Base-by-base conservation (phyloP, 2,113 vertebrate genomes). In the Tragelaphus strepsiceros region DNA sequence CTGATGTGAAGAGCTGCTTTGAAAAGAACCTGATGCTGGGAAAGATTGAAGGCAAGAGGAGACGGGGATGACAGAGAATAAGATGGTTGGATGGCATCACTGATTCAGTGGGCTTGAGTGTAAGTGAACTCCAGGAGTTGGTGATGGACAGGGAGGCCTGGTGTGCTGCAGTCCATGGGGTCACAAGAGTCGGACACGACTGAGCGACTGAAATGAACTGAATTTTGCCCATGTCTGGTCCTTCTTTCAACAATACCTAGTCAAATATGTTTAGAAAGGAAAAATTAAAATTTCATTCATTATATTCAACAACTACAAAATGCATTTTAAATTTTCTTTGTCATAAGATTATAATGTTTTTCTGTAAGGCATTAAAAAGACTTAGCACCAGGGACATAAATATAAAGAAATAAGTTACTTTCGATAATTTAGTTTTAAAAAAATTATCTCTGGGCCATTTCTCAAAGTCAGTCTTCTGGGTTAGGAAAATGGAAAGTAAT, bases 361-460 rank as follows among this genome's bases (percentile, higher is more conserved):
- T 96, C 88, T 53, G 22, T 78, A 71, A 83, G 2, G 19, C n/a
- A 58, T 49, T 53, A 82, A 58, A 54, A 85, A 94, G 86, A 24
- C 28, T 2, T 59, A 61, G 58, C 17, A 90, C 17, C 54, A 83
- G 53, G 90, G 39, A 92, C 58, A 89, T n/a, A 90, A 71, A 67
- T 90, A 80, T 81, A 81, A 88, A 88, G 32, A 83, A 96, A 39
- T 43, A 16, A 90, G 24, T 53, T 7, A n/a, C 13, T 97, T 94
- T 90, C 4, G 64, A 94, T 62, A 81, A 97, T 87, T 92, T 90
- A 88, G 15, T 90, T 97, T 54, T n/a, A 95, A 96, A 94, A 77
- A 13, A 86, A 83, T 54, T 86, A 92, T 54, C 46, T 43, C n/a
- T 85, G 22, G 49, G 26, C 59, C 88, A 88, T 67, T 92, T 88